These are phyloP conservation scores for Lanistes nyassanus DNA, from an alignment of 1,140 invertebrate species.

Conservation along the genomic window DNA sequence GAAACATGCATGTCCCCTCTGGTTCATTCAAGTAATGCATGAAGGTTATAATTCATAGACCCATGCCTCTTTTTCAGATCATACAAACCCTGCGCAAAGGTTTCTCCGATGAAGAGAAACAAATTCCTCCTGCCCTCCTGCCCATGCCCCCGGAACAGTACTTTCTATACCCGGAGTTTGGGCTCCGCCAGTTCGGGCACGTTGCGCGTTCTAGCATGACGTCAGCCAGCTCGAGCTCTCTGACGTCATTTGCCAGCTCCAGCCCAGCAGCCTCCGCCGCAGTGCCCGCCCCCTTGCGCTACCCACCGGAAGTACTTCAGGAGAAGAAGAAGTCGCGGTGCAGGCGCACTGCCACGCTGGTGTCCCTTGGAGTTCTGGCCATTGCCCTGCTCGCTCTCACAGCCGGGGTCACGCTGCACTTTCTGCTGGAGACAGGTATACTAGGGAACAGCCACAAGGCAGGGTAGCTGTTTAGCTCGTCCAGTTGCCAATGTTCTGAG, in stretches of 20 bases:
- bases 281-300: neutral
- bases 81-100: constrained; percentile 13
- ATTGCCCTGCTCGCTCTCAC: constrained; percentile 14
- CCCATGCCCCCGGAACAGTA: constrained; percentile 13
- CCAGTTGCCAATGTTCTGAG: no score
- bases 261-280: constrained; percentile 7
- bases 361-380: constrained; percentile 13
- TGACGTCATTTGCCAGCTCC: constrained; percentile 7
- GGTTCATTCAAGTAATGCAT: no score
- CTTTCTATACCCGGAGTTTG: constrained; percentile 7
- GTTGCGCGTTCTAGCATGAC: neutral
- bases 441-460: neutral
- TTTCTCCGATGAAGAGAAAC: neutral
- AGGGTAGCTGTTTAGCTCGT: no score
- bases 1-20: no score
- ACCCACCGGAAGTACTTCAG: constrained; percentile 17
- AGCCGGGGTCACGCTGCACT: constrained; percentile 17
- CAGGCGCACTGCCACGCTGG: constrained; percentile 13
- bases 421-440: constrained; percentile 23
- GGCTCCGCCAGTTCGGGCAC: neutral
- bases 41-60: no score
- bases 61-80: constrained; percentile 5
- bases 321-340: constrained; percentile 19
- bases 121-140: neutral
- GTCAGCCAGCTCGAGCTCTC: constrained; percentile 1